phyloP scores from a whole-genome alignment of 2,797 vertebrate genomes.

The Lindbergichthys nudifrons region DNA sequence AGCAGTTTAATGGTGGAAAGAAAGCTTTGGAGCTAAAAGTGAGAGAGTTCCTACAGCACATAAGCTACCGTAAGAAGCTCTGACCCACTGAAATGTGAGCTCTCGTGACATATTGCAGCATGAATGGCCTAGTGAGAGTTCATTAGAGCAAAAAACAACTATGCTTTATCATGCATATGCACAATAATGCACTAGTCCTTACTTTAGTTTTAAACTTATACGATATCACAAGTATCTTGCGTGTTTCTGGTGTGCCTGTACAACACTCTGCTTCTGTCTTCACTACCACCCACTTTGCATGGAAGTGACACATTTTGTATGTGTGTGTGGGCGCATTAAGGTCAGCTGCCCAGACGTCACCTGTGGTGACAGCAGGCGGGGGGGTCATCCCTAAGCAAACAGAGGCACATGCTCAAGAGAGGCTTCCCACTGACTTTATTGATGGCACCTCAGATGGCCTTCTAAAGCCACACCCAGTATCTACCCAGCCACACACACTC shows the following conservation, averaged over 20 bases:
- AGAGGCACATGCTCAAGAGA: constrained; percentile 19
- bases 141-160: neutral
- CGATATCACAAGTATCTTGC: neutral
- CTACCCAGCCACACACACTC: constrained; percentile 20
- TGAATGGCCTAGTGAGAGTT: constrained; percentile 5
- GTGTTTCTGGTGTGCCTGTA: neutral
- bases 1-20: constrained; percentile 52
- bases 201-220: neutral
- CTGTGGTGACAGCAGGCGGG: constrained; percentile 55
- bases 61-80: neutral
- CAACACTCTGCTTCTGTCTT: constrained; percentile 10
- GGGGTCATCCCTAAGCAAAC: constrained; percentile 31
- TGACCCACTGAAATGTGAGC: constrained; percentile 10
- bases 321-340: constrained; percentile 13
- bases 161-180: neutral
- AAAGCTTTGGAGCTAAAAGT: constrained; percentile 36
- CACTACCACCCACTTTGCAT: constrained; percentile 40
- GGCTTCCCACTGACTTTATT: constrained; percentile 29
- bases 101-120: constrained; percentile 5
- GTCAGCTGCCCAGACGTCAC: constrained; percentile 62
- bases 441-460: constrained; percentile 30
- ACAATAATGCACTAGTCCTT: neutral
- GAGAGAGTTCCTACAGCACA: constrained; percentile 3
- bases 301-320: constrained; percentile 19
- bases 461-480: constrained; percentile 12